These are phyloP conservation scores for Centroberyx gerrardi DNA, from an alignment of 2,797 vertebrate species.

Conservation along the genomic window DNA sequence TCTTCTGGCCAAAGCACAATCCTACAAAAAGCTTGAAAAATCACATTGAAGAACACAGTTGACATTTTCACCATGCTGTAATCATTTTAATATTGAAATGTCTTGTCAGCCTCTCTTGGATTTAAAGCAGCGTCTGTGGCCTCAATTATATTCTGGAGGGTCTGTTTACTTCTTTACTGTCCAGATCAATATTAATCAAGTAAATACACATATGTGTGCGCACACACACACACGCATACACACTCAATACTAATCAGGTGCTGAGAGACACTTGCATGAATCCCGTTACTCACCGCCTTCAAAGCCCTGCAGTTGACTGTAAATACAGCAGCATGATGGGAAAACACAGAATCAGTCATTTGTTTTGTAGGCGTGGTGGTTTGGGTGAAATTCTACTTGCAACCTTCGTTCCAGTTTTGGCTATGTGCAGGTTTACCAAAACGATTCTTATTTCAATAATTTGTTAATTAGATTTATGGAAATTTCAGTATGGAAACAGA, in stretches of 20 bases:
- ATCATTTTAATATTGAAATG: conserved; percentile 9
- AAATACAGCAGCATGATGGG: conserved; percentile 6
- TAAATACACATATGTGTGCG: conserved; percentile 8
- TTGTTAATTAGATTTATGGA: no score
- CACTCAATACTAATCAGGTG: conserved; percentile 61
- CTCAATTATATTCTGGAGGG: conserved; percentile 40
- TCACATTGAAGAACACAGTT: not conserved
- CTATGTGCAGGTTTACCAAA: no score
- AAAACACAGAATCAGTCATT: not conserved
- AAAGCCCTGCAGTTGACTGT: not conserved
- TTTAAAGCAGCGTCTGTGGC: conserved; percentile 20
- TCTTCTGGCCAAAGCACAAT: no score
- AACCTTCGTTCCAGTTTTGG: no score
- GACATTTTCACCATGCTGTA: not conserved
- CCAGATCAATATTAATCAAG: conserved; percentile 66
- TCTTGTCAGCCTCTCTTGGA: not conserved
- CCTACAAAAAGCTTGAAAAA: not conserved
- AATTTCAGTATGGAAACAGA: no score
- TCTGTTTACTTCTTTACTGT: conserved; percentile 45
- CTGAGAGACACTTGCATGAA: conserved; percentile 38
- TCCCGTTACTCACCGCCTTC: conserved; percentile 17
- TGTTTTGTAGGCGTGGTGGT: not conserved
- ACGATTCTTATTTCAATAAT: no score
- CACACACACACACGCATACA: conserved; percentile 33
- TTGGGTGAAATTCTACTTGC: not conserved